Percentiles rank a stretch among this genome's conserved stretches.
Evolutionary conservation across 2,888 invertebrate species (phyloP).

Genomic region (Sphaeridia pumilis): DNA sequence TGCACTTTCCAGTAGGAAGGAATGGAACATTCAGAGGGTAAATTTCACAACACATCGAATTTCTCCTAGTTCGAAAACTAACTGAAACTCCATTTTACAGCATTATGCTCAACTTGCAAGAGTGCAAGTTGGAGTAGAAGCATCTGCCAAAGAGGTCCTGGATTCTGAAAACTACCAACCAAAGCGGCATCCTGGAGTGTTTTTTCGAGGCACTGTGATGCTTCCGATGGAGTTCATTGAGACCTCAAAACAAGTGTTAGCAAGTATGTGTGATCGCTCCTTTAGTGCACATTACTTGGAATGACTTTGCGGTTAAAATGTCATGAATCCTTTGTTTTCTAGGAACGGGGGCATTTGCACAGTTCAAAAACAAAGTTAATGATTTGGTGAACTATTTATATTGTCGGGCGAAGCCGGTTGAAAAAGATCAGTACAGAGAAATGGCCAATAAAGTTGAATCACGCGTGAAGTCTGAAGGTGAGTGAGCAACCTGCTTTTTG

Average conservation of each 20-base stretch:
- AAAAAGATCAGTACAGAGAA: constrained; percentile 45
- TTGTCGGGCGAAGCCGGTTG: constrained; percentile 54
- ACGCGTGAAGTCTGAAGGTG: constrained; percentile 41
- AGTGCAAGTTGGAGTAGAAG: constrained; percentile 16
- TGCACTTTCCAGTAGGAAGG: no score
- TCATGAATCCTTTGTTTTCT: no score
- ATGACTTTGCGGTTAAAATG: no score
- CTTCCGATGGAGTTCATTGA: constrained; percentile 52
- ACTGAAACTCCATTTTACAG: no score
- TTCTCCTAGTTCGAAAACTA: no score
- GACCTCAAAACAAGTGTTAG: constrained; percentile 46
- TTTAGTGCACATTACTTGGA: no score
- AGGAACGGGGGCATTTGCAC: no score
- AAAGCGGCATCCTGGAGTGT: constrained; percentile 59
- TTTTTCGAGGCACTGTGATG: constrained; percentile 44
- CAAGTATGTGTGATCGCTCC: no score
- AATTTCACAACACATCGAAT: no score
- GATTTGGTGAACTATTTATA: constrained; percentile 44
- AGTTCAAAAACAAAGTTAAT: background rate
- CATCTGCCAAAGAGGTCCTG: constrained; percentile 25
- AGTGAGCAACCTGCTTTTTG: no score
- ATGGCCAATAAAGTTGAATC: constrained; percentile 39
- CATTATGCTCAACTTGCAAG: constrained; percentile 8
- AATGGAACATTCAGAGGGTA: no score
- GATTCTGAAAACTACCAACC: constrained; percentile 50